Evolutionary conservation across 1,140 invertebrate genomes (phyloP).

Genomic region (Bombus pyrosoma): DNA sequence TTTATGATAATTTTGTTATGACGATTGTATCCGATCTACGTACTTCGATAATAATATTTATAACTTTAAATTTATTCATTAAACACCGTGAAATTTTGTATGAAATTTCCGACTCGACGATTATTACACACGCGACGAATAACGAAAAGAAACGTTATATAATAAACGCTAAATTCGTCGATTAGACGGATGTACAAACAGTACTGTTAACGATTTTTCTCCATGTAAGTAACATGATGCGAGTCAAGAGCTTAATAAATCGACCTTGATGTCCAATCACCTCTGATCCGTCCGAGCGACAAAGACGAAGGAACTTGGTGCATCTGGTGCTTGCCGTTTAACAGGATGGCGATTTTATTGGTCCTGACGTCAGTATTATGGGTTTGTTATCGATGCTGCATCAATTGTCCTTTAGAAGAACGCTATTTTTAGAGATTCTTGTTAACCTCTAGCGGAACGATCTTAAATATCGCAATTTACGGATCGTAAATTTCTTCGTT

Average conservation of each 20-base stretch:
- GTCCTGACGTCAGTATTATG: conserved; percentile 69
- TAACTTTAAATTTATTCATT: background rate
- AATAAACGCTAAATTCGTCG: conserved; percentile 46
- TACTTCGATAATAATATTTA: too few relatives aligned
- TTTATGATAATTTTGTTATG: background rate
- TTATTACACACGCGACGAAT: background rate
- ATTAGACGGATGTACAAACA: conserved; percentile 54
- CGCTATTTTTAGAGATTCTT: conserved; percentile 45
- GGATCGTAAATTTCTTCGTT: conserved; percentile 6
- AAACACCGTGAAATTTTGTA: background rate
- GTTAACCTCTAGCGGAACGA: conserved; percentile 11
- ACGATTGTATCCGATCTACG: background rate
- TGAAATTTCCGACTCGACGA: background rate
- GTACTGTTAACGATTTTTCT: conserved; percentile 25
- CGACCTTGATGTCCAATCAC: conserved; percentile 64
- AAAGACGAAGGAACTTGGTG: conserved; percentile 38
- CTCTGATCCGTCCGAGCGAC: conserved; percentile 47
- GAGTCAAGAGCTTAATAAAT: conserved; percentile 61
- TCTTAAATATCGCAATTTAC: background rate
- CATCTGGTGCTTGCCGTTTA: conserved; percentile 68
- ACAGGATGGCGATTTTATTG: conserved; percentile 71
- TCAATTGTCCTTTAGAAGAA: conserved; percentile 39
- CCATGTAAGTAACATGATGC: conserved; percentile 2
- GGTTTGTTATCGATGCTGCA: conserved; percentile 62
- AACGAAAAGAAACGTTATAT: background rate